A percentile compares a stretch with the other conserved stretches of the same genome.
phyloP scores from a whole-genome alignment of 2,888 invertebrate species.

The Agrilus mali region DNA sequence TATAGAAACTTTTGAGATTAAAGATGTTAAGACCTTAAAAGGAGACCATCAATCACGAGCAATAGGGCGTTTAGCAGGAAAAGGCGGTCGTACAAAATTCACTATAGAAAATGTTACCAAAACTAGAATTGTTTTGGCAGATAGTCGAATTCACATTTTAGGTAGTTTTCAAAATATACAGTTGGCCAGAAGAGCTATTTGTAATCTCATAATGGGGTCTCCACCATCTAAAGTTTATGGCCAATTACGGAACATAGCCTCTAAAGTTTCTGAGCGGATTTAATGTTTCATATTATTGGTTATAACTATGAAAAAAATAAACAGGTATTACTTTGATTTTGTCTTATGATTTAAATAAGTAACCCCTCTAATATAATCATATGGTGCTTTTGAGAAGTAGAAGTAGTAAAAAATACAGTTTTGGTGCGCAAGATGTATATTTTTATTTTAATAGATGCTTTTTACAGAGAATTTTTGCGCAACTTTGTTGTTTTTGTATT shows the following conservation, averaged over 20 bases:
- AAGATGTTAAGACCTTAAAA: slow-evolving; percentile 88
- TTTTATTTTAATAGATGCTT: slow-evolving; percentile 24
- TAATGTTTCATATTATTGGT: slow-evolving; percentile 34
- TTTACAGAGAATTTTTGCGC: slow-evolving; percentile 22
- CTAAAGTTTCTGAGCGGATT: slow-evolving; percentile 72
- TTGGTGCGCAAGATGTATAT: slow-evolving; percentile 30
- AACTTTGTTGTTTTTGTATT: slow-evolving; percentile 25
- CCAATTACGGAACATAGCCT: slow-evolving; percentile 75
- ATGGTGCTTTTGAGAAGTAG: background rate
- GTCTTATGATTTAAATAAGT: no score
- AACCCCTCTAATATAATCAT: no score
- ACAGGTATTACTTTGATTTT: no score
- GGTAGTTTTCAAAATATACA: slow-evolving; percentile 97
- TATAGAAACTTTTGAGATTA: slow-evolving; percentile 92
- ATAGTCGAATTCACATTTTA: slow-evolving; percentile 90
- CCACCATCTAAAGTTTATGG: slow-evolving; percentile 98
- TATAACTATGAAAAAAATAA: slow-evolving; percentile 9
- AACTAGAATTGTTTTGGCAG: slow-evolving; percentile 94
- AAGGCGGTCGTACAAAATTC: slow-evolving; percentile 92
- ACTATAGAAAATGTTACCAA: slow-evolving; percentile 99
- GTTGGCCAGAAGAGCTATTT: slow-evolving; percentile 85
- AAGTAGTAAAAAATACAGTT: slow-evolving; percentile 13
- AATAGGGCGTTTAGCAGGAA: slow-evolving; percentile 94
- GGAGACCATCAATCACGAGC: slow-evolving; percentile 94
- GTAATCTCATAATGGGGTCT: slow-evolving; percentile 92